phyloP scores from a whole-genome alignment of 2,113 vertebrate species.

The Blennius ocellaris region DNA sequence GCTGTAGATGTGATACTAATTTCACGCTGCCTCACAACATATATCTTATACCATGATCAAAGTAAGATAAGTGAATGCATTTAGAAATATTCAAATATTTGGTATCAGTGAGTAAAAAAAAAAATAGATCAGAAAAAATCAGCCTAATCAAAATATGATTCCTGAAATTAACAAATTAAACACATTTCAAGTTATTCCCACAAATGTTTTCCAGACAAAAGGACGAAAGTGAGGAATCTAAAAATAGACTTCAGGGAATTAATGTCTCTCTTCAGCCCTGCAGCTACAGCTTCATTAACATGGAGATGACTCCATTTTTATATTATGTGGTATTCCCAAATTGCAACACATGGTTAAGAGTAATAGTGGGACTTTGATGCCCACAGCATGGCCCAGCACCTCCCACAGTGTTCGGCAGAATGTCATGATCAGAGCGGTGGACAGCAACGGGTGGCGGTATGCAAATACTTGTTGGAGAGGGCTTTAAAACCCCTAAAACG shows the following conservation, averaged over 20 bases:
- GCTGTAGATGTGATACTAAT: too few relatives aligned
- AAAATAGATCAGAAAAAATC: neutral
- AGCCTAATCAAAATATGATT: constrained; percentile 10
- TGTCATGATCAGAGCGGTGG: constrained; percentile 36
- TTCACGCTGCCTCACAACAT: too few relatives aligned
- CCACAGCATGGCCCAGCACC: constrained; percentile 42
- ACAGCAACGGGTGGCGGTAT: constrained; percentile 44
- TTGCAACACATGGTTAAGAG: constrained; percentile 66
- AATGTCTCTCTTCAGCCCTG: constrained; percentile 45
- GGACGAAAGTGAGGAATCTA: constrained; percentile 41
- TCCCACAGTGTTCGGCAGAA: constrained; percentile 43
- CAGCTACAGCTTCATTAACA: constrained; percentile 64
- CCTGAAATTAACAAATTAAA: constrained; percentile 15
- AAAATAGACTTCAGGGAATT: constrained; percentile 48
- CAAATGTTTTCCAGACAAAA: constrained; percentile 32
- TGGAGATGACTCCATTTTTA: constrained; percentile 63
- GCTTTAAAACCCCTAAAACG: constrained; percentile 16
- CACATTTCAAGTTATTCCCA: constrained; percentile 14
- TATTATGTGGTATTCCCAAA: constrained; percentile 67
- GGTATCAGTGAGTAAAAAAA: neutral
- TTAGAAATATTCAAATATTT: neutral
- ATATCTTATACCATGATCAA: too few relatives aligned
- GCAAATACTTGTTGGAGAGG: constrained; percentile 45
- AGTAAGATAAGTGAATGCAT: neutral
- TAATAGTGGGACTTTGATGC: constrained; percentile 60